Conservation (phyloP, 2,113 vertebrate species). For the Smithornis capensis region DNA sequence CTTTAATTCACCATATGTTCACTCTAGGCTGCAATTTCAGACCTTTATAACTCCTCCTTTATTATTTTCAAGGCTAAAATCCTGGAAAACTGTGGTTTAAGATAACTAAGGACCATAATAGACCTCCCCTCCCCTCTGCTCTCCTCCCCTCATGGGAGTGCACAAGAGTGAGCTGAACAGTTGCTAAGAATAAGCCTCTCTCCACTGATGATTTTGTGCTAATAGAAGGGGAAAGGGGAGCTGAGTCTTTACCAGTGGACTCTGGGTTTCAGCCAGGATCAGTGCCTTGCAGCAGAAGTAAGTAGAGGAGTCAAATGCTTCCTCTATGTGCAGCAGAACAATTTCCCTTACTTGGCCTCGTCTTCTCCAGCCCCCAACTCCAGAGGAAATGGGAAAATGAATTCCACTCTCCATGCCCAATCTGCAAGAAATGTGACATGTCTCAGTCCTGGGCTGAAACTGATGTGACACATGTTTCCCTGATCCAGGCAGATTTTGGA, state of each 20-base stretch:
- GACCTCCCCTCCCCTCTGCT: too few species aligned
- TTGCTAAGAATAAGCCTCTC: neutral
- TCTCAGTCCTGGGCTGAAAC: slow-evolving; percentile 17
- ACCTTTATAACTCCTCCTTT: slow-evolving; percentile 18
- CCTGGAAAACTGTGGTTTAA: neutral
- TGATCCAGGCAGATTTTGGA: slow-evolving; percentile 22
- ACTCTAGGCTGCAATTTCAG: slow-evolving; percentile 21
- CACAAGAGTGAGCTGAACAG: too few species aligned
- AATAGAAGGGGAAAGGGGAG: neutral
- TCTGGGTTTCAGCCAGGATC: slow-evolving; percentile 18
- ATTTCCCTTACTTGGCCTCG: neutral
- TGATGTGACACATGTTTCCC: slow-evolving; percentile 31
- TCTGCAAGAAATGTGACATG: slow-evolving; percentile 25
- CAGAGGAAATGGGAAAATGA: slow-evolving; percentile 36
- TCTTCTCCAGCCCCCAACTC: neutral
- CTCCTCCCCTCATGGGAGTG: too few species aligned
- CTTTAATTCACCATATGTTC: slow-evolving; percentile 30
- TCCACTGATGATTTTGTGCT: neutral
- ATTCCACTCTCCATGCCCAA: slow-evolving; percentile 9
- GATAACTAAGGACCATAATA: neutral
- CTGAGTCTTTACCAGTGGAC: neutral
- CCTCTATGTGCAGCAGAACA: neutral
- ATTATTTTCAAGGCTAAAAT: slow-evolving; percentile 29
- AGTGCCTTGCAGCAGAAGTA: neutral
- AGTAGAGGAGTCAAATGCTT: neutral